phyloP scores from a whole-genome alignment of 2,797 vertebrate genomes.

The Cetoscarus ocellatus region DNA sequence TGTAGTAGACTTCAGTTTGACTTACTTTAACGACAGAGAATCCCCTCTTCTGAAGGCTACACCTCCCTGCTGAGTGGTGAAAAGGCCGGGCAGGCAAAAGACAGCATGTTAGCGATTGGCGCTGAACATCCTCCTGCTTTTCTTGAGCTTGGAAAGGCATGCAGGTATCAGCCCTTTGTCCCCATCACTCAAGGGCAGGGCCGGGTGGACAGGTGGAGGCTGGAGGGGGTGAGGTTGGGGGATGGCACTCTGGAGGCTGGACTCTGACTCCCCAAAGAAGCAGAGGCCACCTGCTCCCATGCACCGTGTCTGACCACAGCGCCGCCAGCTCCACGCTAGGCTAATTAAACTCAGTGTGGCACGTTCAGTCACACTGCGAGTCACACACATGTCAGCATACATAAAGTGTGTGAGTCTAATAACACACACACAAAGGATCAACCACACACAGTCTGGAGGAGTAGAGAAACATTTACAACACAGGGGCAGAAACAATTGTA shows the following conservation, averaged over 20 bases:
- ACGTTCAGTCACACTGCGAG: conserved; percentile 70
- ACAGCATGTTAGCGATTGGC: conserved; percentile 48
- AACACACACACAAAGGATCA: conserved; percentile 63
- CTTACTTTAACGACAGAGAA: conserved; percentile 40
- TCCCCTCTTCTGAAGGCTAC: conserved; percentile 38
- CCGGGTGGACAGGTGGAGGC: conserved; percentile 41
- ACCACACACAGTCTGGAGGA: conserved; percentile 58
- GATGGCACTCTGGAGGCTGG: conserved; percentile 34
- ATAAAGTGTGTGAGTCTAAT: conserved; percentile 61
- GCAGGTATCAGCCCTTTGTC: conserved; percentile 57
- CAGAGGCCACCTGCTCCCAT: conserved; percentile 80
- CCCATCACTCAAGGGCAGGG: conserved; percentile 48
- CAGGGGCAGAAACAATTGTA: conserved; percentile 59
- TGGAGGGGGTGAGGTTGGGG: neutral
- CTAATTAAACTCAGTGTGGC: conserved; percentile 81
- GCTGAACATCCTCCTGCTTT: conserved; percentile 34
- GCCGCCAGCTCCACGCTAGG: conserved; percentile 60
- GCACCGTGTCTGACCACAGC: conserved; percentile 68
- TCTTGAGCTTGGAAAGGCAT: conserved; percentile 32
- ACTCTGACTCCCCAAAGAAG: conserved; percentile 57
- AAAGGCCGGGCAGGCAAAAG: conserved; percentile 42
- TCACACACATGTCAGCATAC: conserved; percentile 56
- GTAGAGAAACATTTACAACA: conserved; percentile 64
- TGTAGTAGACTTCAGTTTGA: conserved; percentile 39
- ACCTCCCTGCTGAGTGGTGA: conserved; percentile 13